Evolutionary conservation across 1,140 invertebrate genomes (phyloP).

Genomic region (Copidosoma floridanum): DNA sequence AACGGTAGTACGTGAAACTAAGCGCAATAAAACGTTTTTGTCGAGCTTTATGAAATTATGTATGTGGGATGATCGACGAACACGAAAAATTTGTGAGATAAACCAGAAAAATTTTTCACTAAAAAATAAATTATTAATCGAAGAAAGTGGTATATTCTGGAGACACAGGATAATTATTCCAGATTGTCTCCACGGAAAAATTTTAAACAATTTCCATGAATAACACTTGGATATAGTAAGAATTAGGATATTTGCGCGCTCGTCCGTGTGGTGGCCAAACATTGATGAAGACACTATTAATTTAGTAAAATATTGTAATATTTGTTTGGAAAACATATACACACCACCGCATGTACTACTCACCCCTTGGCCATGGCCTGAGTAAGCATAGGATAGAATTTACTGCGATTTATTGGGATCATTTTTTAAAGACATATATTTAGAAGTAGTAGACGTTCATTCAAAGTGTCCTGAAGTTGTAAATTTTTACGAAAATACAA

Average conservation of each 20-base stretch:
- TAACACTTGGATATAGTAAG: background rate
- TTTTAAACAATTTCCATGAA: background rate
- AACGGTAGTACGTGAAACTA: background rate
- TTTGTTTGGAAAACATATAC: background rate
- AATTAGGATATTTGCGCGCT: conserved; percentile 4
- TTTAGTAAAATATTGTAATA: background rate
- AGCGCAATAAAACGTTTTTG: background rate
- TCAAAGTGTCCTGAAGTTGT: too few species aligned
- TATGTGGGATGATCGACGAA: background rate
- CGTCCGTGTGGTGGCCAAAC: conserved; percentile 7
- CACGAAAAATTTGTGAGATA: background rate
- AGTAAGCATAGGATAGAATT: too few species aligned
- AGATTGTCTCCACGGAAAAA: background rate
- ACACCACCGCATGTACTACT: background rate
- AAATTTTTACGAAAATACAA: too few species aligned
- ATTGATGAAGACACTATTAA: background rate
- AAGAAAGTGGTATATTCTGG: background rate
- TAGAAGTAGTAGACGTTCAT: too few species aligned
- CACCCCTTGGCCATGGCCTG: background rate
- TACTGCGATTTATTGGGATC: too few species aligned
- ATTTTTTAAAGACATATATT: too few species aligned
- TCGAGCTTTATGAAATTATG: background rate
- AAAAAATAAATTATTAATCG: background rate
- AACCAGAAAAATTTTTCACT: background rate
- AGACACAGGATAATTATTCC: background rate